Conservation (phyloP, 1,140 invertebrate genomes). For the Lutraria rhynchaena region DNA sequence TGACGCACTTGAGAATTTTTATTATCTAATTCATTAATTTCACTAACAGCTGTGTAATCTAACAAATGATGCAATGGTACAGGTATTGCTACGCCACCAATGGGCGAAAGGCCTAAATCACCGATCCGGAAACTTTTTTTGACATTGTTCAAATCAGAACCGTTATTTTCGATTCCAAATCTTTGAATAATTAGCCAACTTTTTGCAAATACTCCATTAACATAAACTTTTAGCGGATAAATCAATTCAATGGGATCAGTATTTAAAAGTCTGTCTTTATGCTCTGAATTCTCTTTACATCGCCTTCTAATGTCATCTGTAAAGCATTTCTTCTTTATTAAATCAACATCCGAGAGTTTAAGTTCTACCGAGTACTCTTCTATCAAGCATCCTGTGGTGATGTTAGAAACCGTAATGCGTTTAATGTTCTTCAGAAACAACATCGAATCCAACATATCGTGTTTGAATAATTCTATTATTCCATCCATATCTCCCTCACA, state of each 20-base stretch:
- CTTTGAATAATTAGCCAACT: not conserved
- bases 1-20: no score
- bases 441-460: not conserved
- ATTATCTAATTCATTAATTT: no score
- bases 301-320: not conserved
- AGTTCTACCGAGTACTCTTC: slow-evolving; percentile 5
- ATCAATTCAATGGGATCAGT: not conserved
- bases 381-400: not conserved
- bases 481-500: not conserved
- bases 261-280: not conserved
- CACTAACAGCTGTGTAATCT: no score
- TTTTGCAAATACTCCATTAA: not conserved
- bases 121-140: not conserved
- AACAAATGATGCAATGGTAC: no score
- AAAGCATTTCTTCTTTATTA: not conserved
- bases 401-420: not conserved
- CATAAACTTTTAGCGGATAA: not conserved
- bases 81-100: slow-evolving; percentile 12
- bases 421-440: slow-evolving; percentile 10
- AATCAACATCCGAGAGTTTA: not conserved
- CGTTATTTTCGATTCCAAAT: not conserved
- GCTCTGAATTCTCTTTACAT: not conserved
- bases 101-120: not conserved
- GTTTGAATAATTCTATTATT: not conserved
- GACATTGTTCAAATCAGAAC: not conserved